These are phyloP conservation scores for Hoplostethus mediterraneus DNA, from an alignment of 2,797 vertebrate genomes.

Conservation along the genomic window DNA sequence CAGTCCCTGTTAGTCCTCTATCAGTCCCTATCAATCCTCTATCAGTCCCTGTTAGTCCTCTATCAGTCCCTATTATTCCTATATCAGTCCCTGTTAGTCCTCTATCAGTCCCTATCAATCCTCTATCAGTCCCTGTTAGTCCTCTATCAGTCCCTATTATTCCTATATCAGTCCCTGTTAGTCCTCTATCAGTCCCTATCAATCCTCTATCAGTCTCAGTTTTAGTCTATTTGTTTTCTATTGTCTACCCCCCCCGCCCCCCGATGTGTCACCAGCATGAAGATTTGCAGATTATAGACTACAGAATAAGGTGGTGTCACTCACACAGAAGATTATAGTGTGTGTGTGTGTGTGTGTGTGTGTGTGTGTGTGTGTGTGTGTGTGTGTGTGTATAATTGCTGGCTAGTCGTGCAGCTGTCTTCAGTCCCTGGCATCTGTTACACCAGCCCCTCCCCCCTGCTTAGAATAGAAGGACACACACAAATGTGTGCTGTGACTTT, in stretches of 20 bases:
- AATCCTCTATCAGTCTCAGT: no score
- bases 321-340: background rate
- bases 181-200: no score
- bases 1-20: no score
- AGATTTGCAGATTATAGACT: slow-evolving; percentile 75
- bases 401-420: slow-evolving; percentile 81
- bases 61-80: no score
- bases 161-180: no score
- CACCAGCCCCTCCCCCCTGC: slow-evolving; percentile 43
- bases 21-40: no score
- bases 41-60: no score
- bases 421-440: slow-evolving; percentile 76
- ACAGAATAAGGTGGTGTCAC: slow-evolving; percentile 54
- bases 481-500: background rate
- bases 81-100: no score
- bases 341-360: slow-evolving; percentile 31
- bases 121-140: no score
- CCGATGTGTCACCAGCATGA: slow-evolving; percentile 51
- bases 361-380: slow-evolving; percentile 62
- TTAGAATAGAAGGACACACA: slow-evolving; percentile 33
- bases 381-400: slow-evolving; percentile 77
- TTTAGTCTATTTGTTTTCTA: background rate
- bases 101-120: no score
- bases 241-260: slow-evolving; percentile 32
- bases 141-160: no score